Evolutionary conservation across 2,113 vertebrate species (phyloP).

Genomic region (Rhinolophus ferrumequinum): DNA sequence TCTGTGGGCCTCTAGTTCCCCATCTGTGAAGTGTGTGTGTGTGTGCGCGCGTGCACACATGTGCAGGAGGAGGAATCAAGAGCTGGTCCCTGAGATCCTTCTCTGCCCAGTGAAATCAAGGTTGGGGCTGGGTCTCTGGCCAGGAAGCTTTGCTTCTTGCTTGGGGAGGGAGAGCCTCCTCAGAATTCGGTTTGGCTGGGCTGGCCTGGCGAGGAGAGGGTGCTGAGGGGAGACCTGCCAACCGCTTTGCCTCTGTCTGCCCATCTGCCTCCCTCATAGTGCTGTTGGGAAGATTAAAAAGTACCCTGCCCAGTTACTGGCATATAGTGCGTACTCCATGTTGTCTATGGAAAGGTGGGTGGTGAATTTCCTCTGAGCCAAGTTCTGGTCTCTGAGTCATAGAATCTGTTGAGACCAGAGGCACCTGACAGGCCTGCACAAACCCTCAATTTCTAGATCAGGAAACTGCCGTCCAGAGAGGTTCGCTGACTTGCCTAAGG

Average conservation of each 20-base stretch:
- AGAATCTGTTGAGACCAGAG: background rate
- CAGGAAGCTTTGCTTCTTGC: constrained; percentile 8
- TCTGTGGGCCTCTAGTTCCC: background rate
- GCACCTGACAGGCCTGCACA: background rate
- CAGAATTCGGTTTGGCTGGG: background rate
- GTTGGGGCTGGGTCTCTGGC: background rate
- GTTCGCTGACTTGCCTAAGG: background rate
- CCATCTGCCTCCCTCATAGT: background rate
- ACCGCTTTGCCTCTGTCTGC: background rate
- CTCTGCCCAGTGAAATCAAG: background rate
- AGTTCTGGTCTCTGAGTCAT: constrained; percentile 51
- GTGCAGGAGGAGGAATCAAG: background rate
- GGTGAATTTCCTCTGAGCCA: constrained; percentile 55
- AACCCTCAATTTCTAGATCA: background rate
- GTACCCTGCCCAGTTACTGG: background rate
- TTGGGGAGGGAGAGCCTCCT: background rate
- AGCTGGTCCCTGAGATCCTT: background rate
- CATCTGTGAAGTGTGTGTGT: background rate
- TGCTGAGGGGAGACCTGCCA: background rate
- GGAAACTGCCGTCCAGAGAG: background rate
- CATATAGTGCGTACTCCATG: background rate
- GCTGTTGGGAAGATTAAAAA: background rate
- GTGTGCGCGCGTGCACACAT: background rate
- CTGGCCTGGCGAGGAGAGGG: background rate
- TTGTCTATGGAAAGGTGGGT: background rate